Conservation (phyloP, 2,888 invertebrate species). For the Hermaeophaga mercurialis region DNA sequence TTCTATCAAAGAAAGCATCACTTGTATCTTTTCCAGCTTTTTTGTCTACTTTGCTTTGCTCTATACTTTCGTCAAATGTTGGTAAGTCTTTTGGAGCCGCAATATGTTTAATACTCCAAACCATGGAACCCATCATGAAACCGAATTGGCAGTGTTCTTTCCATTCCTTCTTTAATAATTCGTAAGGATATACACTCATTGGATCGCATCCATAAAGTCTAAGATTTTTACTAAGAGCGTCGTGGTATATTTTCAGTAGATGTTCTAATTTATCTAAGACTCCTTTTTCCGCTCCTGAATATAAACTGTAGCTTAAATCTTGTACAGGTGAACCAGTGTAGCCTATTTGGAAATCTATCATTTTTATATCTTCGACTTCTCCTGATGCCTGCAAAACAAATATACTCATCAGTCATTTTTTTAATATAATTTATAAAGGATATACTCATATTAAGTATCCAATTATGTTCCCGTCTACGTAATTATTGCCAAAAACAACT, state of each 20-base stretch:
- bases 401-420: no score
- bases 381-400: slow-evolving; percentile 28
- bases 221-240: slow-evolving; percentile 38
- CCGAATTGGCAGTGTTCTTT: slow-evolving; percentile 25
- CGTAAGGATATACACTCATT: slow-evolving; percentile 36
- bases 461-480: no score
- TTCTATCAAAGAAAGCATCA: no score
- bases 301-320: slow-evolving; percentile 47
- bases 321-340: slow-evolving; percentile 35
- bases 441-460: no score
- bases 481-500: no score
- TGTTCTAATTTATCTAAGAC: slow-evolving; percentile 41
- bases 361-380: slow-evolving; percentile 32
- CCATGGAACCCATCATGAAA: slow-evolving; percentile 17
- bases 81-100: no score
- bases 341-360: no score
- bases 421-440: no score
- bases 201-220: slow-evolving; percentile 39
- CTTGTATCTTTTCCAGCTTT: no score
- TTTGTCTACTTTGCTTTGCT: no score
- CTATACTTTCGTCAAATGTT: no score
- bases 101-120: no score
- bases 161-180: slow-evolving; percentile 28
- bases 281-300: slow-evolving; percentile 41
- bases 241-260: slow-evolving; percentile 43